phyloP scores from a whole-genome alignment of 2,888 invertebrate species.

The Copidosoma aretas region DNA sequence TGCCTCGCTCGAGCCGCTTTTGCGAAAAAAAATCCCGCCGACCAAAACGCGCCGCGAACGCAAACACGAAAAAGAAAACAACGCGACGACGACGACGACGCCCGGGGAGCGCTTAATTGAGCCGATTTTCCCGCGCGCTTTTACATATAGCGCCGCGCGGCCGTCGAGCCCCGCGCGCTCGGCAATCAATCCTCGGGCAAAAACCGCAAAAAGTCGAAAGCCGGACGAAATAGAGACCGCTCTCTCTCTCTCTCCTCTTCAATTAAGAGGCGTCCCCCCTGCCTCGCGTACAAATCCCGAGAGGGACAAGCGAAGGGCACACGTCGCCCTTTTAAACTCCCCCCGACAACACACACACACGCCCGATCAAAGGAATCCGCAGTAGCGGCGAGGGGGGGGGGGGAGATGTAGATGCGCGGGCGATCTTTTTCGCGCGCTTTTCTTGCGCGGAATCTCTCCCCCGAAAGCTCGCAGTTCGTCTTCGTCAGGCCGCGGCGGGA shows the following conservation, averaged over 20 bases:
- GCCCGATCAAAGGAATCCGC: neutral
- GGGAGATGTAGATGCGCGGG: slow-evolving; percentile 9
- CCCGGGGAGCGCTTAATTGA: neutral
- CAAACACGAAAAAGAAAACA: neutral
- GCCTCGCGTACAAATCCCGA: neutral
- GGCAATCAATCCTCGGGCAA: neutral
- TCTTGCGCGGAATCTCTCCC: neutral
- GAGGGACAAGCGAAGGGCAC: slow-evolving; percentile 11
- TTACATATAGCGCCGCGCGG: neutral
- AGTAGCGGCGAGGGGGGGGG: neutral
- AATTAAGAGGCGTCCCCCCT: slow-evolving; percentile 3
- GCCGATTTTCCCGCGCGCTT: neutral
- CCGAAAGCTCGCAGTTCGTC: slow-evolving; percentile 23
- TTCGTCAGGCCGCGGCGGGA: slow-evolving; percentile 21
- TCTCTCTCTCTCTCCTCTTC: too few relatives aligned
- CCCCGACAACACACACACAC: neutral
- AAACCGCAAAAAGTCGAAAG: neutral
- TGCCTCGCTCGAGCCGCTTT: too few relatives aligned
- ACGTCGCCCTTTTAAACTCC: slow-evolving; percentile 8
- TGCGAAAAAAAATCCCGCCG: too few relatives aligned
- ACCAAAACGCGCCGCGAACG: too few relatives aligned
- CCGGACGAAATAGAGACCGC: neutral
- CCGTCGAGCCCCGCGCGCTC: neutral
- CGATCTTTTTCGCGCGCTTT: slow-evolving; percentile 7
- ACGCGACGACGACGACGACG: neutral